phyloP scores from a whole-genome alignment of 2,113 vertebrate genomes.

The Elephantulus edwardii region DNA sequence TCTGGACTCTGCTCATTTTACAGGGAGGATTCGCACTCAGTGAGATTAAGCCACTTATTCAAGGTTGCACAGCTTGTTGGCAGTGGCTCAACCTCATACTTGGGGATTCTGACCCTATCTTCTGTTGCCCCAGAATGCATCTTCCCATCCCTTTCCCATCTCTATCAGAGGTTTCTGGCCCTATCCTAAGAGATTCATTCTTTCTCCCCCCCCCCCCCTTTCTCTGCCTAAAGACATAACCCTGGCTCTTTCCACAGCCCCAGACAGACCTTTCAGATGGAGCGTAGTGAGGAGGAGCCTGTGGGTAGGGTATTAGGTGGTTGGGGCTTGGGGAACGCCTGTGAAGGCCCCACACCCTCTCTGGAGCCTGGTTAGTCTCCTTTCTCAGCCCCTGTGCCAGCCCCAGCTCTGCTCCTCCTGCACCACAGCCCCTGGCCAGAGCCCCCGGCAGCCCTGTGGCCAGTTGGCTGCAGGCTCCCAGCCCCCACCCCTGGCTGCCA shows the following conservation, averaged over 20 bases:
- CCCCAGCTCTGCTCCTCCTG: not conserved
- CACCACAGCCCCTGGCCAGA: not conserved
- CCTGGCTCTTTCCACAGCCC: not conserved
- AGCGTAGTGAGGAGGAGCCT: not conserved
- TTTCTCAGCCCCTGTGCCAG: not conserved
- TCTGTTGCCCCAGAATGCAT: not conserved
- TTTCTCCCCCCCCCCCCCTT: not conserved
- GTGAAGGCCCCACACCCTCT: not conserved
- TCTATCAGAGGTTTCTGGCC: not conserved
- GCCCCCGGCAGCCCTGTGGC: slow-evolving; percentile 7
- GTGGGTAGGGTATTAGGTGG: not conserved
- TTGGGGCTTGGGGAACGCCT: not conserved
- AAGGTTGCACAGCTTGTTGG: rapidly evolving
- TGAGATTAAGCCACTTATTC: not conserved
- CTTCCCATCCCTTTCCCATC: not conserved
- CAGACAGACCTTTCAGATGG: not conserved
- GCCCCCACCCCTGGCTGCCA: slow-evolving; percentile 61
- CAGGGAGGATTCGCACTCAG: not conserved
- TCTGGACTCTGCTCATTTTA: not conserved
- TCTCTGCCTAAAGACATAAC: not conserved
- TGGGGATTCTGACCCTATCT: not conserved
- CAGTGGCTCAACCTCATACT: not conserved
- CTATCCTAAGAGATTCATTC: not conserved
- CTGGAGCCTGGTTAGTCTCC: not conserved
- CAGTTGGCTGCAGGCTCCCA: not conserved